Percentiles rank a stretch among this genome's conserved stretches.
Evolutionary conservation across 2,888 invertebrate genomes (phyloP).

Genomic region (Muschampia plurimacula): DNA sequence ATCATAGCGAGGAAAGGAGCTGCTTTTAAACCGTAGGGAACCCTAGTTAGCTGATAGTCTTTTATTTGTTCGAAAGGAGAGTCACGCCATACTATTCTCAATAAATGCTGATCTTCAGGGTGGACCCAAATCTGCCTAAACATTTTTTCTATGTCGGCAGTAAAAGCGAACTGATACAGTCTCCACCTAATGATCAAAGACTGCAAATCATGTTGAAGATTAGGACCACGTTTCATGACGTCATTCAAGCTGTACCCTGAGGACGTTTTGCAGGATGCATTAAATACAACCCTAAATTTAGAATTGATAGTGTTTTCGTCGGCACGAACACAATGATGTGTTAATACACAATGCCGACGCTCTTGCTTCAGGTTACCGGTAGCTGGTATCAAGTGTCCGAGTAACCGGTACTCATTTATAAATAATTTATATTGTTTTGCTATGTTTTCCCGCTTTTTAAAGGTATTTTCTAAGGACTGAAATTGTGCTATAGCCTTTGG

Average conservation of each 20-base stretch:
- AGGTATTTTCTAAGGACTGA: conserved; percentile 16
- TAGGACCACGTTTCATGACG: conserved; percentile 16
- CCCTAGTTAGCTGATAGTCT: no score
- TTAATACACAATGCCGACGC: not conserved
- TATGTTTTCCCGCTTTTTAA: conserved; percentile 13
- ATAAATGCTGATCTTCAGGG: no score
- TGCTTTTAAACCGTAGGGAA: no score
- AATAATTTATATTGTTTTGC: conserved; percentile 11
- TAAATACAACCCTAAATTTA: conserved; percentile 21
- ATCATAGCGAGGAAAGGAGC: no score
- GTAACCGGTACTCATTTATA: conserved; percentile 1
- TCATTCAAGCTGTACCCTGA: conserved; percentile 15
- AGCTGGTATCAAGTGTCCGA: conserved; percentile 16
- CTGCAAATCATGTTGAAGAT: conserved; percentile 12
- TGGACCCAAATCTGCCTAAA: no score
- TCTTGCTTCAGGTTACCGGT: conserved; percentile 1
- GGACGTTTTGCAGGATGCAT: conserved; percentile 4
- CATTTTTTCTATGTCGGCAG: no score
- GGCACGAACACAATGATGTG: not conserved
- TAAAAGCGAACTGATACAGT: no score
- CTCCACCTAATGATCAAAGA: conserved; percentile 2
- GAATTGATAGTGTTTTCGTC: conserved; percentile 8
- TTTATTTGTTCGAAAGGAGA: no score
- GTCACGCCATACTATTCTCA: no score
- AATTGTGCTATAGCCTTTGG: conserved; percentile 22